Evolutionary conservation across 2,888 invertebrate species (phyloP).

Genomic region (Nomada fucata): DNA sequence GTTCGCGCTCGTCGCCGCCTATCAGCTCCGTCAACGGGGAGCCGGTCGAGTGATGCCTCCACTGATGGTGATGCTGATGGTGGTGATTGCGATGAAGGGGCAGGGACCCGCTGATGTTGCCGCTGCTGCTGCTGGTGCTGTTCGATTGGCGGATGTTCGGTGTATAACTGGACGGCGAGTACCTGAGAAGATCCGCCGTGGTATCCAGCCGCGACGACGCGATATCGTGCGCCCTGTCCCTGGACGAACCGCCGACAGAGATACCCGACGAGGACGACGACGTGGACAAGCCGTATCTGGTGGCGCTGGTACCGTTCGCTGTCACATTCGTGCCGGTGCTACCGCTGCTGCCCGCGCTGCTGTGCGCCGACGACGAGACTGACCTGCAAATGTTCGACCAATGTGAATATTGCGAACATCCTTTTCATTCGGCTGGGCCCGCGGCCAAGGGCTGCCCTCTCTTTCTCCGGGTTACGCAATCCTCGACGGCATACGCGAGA

Average conservation of each 20-base stretch:
- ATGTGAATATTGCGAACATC: constrained; percentile 66
- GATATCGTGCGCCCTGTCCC: constrained; percentile 64
- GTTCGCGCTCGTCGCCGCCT: constrained; percentile 74
- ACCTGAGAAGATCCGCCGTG: constrained; percentile 88
- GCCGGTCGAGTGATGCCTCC: constrained; percentile 64
- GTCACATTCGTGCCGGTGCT: constrained; percentile 51
- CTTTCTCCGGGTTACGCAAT: constrained; percentile 71
- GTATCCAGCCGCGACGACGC: constrained; percentile 44
- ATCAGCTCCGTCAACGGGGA: constrained; percentile 70
- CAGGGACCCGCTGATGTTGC: not conserved
- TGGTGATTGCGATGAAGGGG: not conserved
- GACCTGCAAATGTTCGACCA: constrained; percentile 77
- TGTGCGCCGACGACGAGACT: constrained; percentile 78
- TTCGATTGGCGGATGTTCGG: constrained; percentile 85
- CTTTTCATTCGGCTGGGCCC: constrained; percentile 71
- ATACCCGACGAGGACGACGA: constrained; percentile 70
- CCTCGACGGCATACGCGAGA: constrained; percentile 22
- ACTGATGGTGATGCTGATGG: constrained; percentile 47
- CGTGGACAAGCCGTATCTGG: constrained; percentile 60
- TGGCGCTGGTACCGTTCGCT: constrained; percentile 57
- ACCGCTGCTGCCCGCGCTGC: constrained; percentile 71
- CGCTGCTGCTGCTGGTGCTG: constrained; percentile 37
- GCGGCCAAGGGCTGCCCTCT: constrained; percentile 76
- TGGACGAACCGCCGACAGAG: constrained; percentile 62
- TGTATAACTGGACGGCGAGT: constrained; percentile 90